Evolutionary conservation across 2,888 invertebrate genomes (phyloP).

Genomic region (Parnassius glacialis): DNA sequence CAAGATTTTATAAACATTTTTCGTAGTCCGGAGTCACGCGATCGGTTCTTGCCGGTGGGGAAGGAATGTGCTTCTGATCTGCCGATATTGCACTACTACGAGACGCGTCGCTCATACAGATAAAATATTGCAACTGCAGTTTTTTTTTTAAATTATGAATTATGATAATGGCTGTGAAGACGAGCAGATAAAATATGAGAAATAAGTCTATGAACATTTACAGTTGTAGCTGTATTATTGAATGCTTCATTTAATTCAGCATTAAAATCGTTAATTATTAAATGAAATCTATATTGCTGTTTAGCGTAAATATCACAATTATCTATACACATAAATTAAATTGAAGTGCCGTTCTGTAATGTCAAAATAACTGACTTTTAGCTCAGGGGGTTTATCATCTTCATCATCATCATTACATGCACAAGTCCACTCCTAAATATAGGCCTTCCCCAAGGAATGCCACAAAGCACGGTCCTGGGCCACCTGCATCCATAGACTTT

Average conservation of each 20-base stretch:
- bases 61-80: conserved; percentile 58
- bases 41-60: conserved; percentile 57
- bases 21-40: conserved; percentile 50
- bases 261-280: not conserved
- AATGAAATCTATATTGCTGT: not conserved
- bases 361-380: no score
- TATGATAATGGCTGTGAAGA: conserved; percentile 13
- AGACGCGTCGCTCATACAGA: conserved; percentile 22
- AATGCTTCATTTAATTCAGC: not conserved
- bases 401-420: no score
- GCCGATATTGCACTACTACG: conserved; percentile 46
- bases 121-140: conserved; percentile 11
- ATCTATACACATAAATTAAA: no score
- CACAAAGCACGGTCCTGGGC: no score
- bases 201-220: not conserved
- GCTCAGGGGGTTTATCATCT: no score
- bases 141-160: conserved; percentile 20
- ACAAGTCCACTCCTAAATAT: no score
- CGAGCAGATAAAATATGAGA: not conserved
- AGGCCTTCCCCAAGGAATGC: no score
- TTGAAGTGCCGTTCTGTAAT: no score
- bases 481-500: no score
- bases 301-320: no score
- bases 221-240: not conserved
- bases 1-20: conserved; percentile 45